Percentiles rank a stretch among this genome's conserved stretches.
phyloP scores from a whole-genome alignment of 1,140 invertebrate genomes.

The Drosophila baimaii region DNA sequence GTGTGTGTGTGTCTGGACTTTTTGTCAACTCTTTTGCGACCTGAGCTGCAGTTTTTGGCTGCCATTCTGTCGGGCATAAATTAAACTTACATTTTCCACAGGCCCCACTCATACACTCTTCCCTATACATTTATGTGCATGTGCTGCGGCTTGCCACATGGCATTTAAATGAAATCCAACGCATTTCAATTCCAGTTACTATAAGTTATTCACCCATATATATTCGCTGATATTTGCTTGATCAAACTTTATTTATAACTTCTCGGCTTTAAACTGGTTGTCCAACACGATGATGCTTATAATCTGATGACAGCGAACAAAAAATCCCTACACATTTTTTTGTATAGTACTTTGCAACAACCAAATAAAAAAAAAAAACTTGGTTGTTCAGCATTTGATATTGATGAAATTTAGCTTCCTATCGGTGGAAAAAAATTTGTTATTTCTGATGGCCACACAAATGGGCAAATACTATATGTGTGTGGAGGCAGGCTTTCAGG shows the following conservation, averaged over 20 bases:
- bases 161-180: constrained; percentile 54
- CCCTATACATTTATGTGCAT: neutral
- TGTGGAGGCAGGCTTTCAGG: constrained; percentile 26
- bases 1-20: constrained; percentile 15
- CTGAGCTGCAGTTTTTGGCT: constrained; percentile 69
- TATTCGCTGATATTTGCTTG: neutral
- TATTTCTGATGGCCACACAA: constrained; percentile 41
- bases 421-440: constrained; percentile 39
- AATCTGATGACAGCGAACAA: constrained; percentile 34
- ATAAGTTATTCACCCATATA: constrained; percentile 18
- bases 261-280: constrained; percentile 23
- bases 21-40: constrained; percentile 49
- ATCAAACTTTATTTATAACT: constrained; percentile 23
- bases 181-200: constrained; percentile 26
- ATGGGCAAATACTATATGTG: constrained; percentile 32
- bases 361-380: too few species aligned
- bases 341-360: too few species aligned
- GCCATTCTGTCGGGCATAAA: constrained; percentile 61
- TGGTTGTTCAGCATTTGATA: constrained; percentile 27
- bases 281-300: constrained; percentile 18
- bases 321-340: constrained; percentile 27
- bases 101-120: neutral
- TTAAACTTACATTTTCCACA: constrained; percentile 64
- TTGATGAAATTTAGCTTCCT: constrained; percentile 51
- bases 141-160: constrained; percentile 43